Conservation (phyloP, 2,888 invertebrate genomes). For the Adela reaumurella region DNA sequence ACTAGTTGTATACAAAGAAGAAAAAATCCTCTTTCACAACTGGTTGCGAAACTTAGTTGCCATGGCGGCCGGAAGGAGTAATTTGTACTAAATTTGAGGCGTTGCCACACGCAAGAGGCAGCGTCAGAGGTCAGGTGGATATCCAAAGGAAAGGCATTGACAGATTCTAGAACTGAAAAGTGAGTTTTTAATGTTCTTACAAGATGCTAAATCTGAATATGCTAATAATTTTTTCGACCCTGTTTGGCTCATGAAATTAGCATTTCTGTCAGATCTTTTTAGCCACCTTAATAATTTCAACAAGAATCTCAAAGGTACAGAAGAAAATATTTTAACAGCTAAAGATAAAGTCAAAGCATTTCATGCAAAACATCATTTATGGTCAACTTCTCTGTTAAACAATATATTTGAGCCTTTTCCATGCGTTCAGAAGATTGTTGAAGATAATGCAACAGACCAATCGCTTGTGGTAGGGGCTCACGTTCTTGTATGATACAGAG, state of each 20-base stretch:
- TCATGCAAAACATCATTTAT: constrained; percentile 8
- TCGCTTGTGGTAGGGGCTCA: constrained; percentile 14
- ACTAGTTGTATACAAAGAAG: no score
- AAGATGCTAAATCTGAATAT: constrained; percentile 13
- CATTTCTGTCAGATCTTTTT: constrained; percentile 12
- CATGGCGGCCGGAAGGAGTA: no score
- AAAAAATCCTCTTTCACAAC: no score
- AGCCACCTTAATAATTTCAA: constrained; percentile 8
- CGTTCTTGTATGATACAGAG: constrained; percentile 18
- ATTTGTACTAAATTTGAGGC: no score
- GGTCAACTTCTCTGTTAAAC: constrained; percentile 12
- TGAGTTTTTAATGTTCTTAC: constrained; percentile 11
- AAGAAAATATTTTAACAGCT: constrained; percentile 7
- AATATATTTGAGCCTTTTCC: constrained; percentile 18
- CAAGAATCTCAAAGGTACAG: constrained; percentile 8
- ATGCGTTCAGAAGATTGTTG: constrained; percentile 16
- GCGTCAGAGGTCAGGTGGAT: constrained; percentile 17
- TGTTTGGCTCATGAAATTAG: constrained; percentile 13
- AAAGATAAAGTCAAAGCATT: constrained; percentile 10
- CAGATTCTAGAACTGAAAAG: constrained; percentile 11
- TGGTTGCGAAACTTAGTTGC: no score
- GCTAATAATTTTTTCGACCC: constrained; percentile 11
- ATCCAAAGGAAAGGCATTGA: constrained; percentile 15
- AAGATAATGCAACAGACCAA: constrained; percentile 16
- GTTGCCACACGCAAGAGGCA: no score